Evolutionary conservation across 2,888 invertebrate genomes (phyloP), one percentile per base, ranked within the genome.

Genomic region (Choreutis nemorana): DNA sequence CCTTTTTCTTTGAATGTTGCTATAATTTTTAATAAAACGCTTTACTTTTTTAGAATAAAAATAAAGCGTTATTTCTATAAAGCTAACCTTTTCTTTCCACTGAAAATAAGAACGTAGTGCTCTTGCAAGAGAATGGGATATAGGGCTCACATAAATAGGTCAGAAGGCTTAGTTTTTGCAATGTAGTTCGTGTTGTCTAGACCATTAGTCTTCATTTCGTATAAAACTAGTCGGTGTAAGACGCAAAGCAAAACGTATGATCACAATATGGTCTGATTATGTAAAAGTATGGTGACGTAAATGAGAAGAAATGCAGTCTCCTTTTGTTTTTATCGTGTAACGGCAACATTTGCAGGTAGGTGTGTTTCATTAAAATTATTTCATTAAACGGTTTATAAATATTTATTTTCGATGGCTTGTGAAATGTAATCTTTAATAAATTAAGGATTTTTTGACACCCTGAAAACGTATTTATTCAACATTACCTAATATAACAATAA

Each of bases 231-330:
- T 50, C 53, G 44, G 45, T 48, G 42, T 48, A 44, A 42, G 45
- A 44, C 40, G 53, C 50, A 65, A 71, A 77, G 55, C 52, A 55
- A 55, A 68, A 73, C 55, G 58, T 71, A 73, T 61, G 52, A 61
- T 52, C 44, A n/a, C n/a, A n/a, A n/a, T n/a, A n/a, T n/a, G n/a
- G n/a, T n/a, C n/a, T n/a, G n/a, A n/a, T n/a, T n/a, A n/a, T n/a
- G n/a, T n/a, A n/a, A n/a, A n/a, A n/a, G n/a, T n/a, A n/a, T n/a
- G n/a, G n/a, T n/a, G 55, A 60, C 56, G 58, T 61, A 73, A 73
- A 75, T 67, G 61, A 70, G 59, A 48, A 60, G 48, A 55, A 55
- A 43, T 48, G 37, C 39, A 44, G n/a, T n/a, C n/a, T n/a, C n/a
- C n/a, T n/a, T n/a, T n/a, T n/a, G n/a, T n/a, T n/a, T n/a, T n/a